A percentile compares a stretch with the other conserved stretches of the same genome.
Evolutionary conservation across 2,797 vertebrate species (phyloP).

Genomic region (Distichodus sexfasciatus): DNA sequence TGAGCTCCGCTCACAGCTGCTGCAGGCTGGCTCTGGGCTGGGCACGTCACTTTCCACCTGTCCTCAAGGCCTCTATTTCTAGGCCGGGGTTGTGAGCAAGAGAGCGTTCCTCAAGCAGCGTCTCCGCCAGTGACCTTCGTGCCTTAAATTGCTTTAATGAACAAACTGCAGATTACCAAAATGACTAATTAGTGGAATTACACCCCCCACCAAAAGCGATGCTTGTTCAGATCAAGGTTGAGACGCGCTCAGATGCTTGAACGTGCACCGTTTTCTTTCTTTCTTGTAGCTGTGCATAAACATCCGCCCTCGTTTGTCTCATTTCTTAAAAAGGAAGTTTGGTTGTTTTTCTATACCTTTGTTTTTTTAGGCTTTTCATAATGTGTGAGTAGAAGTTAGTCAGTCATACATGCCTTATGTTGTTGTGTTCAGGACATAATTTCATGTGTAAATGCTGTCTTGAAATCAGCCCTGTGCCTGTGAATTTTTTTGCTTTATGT

Average conservation of each 20-base stretch:
- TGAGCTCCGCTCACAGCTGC: slow-evolving; percentile 16
- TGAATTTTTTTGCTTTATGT: too few species aligned
- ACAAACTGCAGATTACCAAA: slow-evolving; percentile 19
- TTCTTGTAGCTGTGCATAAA: not conserved
- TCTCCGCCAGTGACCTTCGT: not conserved
- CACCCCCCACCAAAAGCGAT: slow-evolving; percentile 18
- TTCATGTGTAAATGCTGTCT: too few species aligned
- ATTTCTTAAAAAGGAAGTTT: too few species aligned
- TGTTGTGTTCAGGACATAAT: too few species aligned
- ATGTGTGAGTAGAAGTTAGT: too few species aligned
- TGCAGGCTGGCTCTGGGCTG: slow-evolving; percentile 6
- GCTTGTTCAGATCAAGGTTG: slow-evolving; percentile 11
- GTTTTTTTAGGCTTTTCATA: too few species aligned
- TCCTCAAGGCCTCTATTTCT: slow-evolving; percentile 45
- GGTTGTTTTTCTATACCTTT: too few species aligned
- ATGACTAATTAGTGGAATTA: slow-evolving; percentile 35
- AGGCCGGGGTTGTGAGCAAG: slow-evolving; percentile 9
- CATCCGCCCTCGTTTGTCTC: too few species aligned
- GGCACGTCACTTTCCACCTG: slow-evolving; percentile 40
- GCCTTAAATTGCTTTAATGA: slow-evolving; percentile 55
- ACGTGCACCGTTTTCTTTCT: not conserved
- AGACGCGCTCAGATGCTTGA: not conserved
- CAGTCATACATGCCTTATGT: too few species aligned
- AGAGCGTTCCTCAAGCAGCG: slow-evolving; percentile 12
- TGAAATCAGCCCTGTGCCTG: too few species aligned